These are phyloP conservation scores for Enchytraeus crypticus DNA, from an alignment of 2,888 invertebrate genomes.

Conservation along the genomic window DNA sequence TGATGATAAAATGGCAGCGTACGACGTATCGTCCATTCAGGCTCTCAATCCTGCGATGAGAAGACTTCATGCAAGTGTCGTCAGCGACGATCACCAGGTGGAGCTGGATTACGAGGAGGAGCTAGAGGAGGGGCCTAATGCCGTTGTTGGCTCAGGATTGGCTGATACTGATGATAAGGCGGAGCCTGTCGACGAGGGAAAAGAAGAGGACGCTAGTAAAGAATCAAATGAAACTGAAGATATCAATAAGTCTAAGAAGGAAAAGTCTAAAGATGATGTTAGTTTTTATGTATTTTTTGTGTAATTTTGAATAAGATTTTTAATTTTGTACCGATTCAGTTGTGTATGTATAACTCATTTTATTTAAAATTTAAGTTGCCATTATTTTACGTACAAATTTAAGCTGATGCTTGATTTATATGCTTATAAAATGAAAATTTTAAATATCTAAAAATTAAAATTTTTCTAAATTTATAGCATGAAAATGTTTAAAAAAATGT, in stretches of 20 bases:
- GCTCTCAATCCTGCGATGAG: background rate
- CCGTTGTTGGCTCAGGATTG: slow-evolving; percentile 21
- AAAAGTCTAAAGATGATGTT: no score
- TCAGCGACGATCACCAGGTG: slow-evolving; percentile 40
- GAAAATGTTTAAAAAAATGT: no score
- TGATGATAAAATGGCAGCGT: background rate
- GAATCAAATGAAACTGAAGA: no score
- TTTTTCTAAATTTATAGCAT: background rate
- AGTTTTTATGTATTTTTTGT: background rate
- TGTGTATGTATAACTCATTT: no score
- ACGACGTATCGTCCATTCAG: background rate
- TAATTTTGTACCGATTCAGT: no score
- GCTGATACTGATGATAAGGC: slow-evolving; percentile 40
- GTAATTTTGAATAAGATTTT: background rate
- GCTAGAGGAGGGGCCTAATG: slow-evolving; percentile 15
- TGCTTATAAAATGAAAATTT: no score
- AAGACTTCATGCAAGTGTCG: background rate
- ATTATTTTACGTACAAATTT: no score
- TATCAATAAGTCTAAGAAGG: no score
- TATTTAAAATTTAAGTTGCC: no score
- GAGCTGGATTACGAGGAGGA: slow-evolving; percentile 49
- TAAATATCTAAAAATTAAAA: no score
- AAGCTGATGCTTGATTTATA: no score
- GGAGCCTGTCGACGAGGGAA: slow-evolving; percentile 6
- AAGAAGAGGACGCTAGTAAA: background rate